A percentile compares a stretch with the other conserved stretches of the same genome.
These are phyloP conservation scores for Ophiothrix spiculata DNA, from an alignment of 35 echinoderm and acorn worm genomes.

Conservation along the genomic window DNA sequence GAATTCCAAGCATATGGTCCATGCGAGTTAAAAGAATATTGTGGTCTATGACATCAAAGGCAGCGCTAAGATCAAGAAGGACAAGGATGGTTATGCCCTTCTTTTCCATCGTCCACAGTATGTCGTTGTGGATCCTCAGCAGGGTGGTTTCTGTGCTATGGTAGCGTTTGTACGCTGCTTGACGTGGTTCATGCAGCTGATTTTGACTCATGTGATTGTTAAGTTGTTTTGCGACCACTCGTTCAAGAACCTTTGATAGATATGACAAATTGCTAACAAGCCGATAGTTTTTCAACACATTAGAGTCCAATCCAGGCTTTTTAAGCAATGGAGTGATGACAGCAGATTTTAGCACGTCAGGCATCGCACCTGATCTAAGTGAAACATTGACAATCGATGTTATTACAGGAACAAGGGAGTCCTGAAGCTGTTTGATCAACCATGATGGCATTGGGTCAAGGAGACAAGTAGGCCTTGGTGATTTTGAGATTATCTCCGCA, in stretches of 20 bases:
- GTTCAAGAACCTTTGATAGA: conserved; percentile 32
- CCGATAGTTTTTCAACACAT: conserved; percentile 27
- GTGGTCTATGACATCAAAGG: conserved; percentile 52
- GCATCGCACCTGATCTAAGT: neutral
- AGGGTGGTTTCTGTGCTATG: conserved; percentile 44
- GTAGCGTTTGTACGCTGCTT: conserved; percentile 36
- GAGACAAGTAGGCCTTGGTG: conserved; percentile 29
- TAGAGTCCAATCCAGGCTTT: conserved; percentile 19
- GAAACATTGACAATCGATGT: neutral
- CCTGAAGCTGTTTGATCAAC: neutral
- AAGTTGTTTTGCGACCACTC: conserved; percentile 33
- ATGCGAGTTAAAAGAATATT: conserved; percentile 22
- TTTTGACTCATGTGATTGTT: conserved; percentile 20
- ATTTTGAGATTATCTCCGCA: conserved; percentile 3
- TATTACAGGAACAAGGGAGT: conserved; percentile 18
- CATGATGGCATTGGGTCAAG: conserved; percentile 58
- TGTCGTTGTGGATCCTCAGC: conserved; percentile 52
- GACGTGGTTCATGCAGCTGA: conserved; percentile 22
- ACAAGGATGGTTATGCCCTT: conserved; percentile 33
- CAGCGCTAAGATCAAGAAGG: conserved; percentile 16
- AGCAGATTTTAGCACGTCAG: neutral
- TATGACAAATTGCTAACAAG: conserved; percentile 37
- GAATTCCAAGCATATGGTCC: neutral
- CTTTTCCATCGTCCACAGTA: conserved; percentile 28
- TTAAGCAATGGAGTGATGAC: conserved; percentile 22